A percentile compares a stretch with the other conserved stretches of the same genome.
Conservation (phyloP, 2,113 vertebrate genomes). For the Orientallactaga bullata region DNA sequence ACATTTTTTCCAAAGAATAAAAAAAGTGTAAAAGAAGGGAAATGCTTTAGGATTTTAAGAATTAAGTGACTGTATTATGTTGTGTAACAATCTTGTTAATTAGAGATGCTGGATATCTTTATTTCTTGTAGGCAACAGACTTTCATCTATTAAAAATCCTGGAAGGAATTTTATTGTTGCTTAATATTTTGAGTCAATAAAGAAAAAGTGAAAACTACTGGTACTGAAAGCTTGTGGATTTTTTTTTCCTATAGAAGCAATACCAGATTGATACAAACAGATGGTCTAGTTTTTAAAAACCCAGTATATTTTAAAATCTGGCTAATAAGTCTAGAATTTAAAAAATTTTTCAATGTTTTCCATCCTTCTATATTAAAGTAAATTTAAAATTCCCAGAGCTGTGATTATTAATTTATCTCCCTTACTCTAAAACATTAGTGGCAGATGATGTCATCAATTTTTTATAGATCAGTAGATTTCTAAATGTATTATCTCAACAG, state of each 20-base stretch:
- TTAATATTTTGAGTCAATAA: conserved; percentile 74
- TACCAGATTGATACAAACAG: conserved; percentile 59
- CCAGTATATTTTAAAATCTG: conserved; percentile 45
- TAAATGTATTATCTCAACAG: not conserved
- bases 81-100: not conserved
- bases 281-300: conserved; percentile 61
- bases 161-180: conserved; percentile 56
- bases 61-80: not conserved
- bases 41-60: conserved; percentile 32
- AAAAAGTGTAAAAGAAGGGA: conserved; percentile 23
- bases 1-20: not conserved
- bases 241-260: conserved; percentile 56
- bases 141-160: conserved; percentile 16
- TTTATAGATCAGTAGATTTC: not conserved
- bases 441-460: not conserved
- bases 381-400: conserved; percentile 9
- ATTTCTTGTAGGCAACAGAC: conserved; percentile 34
- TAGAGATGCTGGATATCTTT: conserved; percentile 34
- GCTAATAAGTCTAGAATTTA: conserved; percentile 35
- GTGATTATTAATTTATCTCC: not conserved
- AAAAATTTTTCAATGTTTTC: conserved; percentile 41
- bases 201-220: conserved; percentile 62
- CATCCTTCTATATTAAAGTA: conserved; percentile 32
- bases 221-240: conserved; percentile 61
- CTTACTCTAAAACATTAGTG: not conserved